Base-by-base conservation (phyloP, 2,113 vertebrate species). In the Poecile atricapillus region DNA sequence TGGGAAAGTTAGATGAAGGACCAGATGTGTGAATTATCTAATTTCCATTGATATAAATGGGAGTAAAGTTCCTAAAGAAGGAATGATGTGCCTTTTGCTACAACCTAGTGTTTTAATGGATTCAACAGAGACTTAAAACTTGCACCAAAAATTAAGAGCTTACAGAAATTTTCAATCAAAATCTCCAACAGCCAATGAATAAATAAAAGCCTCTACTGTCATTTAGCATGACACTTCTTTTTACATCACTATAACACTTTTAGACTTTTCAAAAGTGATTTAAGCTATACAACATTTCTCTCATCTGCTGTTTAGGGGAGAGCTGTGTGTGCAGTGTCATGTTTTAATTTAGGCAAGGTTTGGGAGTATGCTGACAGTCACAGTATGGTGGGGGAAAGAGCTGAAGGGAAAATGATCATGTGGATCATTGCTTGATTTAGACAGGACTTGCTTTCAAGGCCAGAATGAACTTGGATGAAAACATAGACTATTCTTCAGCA, bases 1-100 rank as follows among this genome's bases (percentile, higher is more conserved):
- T 83, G 64, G 78, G 68, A 83, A 93, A 53, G 53, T 73, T 69
- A 85, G 81, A 76, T 0, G 0, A 73, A 83, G 52, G n/a, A 92
- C 21, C 76, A 95, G 83, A 93, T 90, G 79, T 78, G 64, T 83
- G 69, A 97, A 96, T 93, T 90, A 81, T 67, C 68, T 92, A 39
- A 94, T 96, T 95, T 86, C 39, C 80, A 92, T 68, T 81, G 60
- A 88, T 92, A 39, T 55, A 92, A 83, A 94, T 59, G 43, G 39
- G 24, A 90, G 68, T 49, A 81, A 80, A 95, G 70, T 55, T 35
- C 43, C 79, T 86, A 77, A 90, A 89, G 83, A 88, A 83, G 68
- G 23, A 83, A 69, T 28, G 35, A 78, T 77, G 47, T 70, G 9
- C 44, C 55, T 88, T 90, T 69, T 74, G 28, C 83, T 92, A 63